These are phyloP conservation scores for Thalpophila matura DNA, from an alignment of 2,888 invertebrate genomes.

Conservation along the genomic window DNA sequence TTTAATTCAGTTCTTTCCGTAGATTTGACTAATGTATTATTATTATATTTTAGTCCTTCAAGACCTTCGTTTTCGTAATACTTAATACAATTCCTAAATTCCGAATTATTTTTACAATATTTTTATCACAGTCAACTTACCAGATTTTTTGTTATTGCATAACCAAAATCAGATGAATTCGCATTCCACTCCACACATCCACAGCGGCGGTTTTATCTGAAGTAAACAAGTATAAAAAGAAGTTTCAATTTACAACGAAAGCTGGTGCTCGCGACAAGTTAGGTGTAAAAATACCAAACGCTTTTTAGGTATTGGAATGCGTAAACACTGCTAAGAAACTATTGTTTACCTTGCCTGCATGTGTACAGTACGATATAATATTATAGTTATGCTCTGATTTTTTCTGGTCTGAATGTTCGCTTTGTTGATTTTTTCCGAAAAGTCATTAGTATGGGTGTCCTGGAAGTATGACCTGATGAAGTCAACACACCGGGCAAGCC, in stretches of 20 bases:
- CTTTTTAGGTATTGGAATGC: slow-evolving; percentile 62
- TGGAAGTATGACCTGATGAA: not conserved
- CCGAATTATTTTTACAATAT: not conserved
- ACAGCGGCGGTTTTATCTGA: slow-evolving; percentile 30
- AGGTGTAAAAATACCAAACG: slow-evolving; percentile 62
- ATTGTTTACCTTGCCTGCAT: slow-evolving; percentile 56
- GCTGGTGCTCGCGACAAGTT: slow-evolving; percentile 49
- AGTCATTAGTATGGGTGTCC: slow-evolving; percentile 1
- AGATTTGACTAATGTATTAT: not conserved
- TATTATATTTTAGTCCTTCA: not conserved
- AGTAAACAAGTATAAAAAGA: slow-evolving; percentile 47
- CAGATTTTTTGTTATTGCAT: slow-evolving; percentile 24
- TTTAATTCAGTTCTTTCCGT: not conserved
- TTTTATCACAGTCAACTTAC: slow-evolving; percentile 1
- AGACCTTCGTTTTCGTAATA: not conserved
- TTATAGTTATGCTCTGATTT: slow-evolving; percentile 37
- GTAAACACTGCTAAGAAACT: slow-evolving; percentile 63
- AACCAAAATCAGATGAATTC: slow-evolving; percentile 37
- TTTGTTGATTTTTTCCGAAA: slow-evolving; percentile 26
- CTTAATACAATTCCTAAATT: not conserved
- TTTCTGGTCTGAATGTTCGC: slow-evolving; percentile 21
- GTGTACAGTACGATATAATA: slow-evolving; percentile 13
- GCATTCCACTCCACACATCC: slow-evolving; percentile 38
- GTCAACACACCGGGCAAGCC: not conserved
- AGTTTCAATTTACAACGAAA: slow-evolving; percentile 46